Percentiles rank a stretch among this genome's conserved stretches.
Evolutionary conservation across 2,888 invertebrate species (phyloP).

Genomic region (Epinotia ramella): DNA sequence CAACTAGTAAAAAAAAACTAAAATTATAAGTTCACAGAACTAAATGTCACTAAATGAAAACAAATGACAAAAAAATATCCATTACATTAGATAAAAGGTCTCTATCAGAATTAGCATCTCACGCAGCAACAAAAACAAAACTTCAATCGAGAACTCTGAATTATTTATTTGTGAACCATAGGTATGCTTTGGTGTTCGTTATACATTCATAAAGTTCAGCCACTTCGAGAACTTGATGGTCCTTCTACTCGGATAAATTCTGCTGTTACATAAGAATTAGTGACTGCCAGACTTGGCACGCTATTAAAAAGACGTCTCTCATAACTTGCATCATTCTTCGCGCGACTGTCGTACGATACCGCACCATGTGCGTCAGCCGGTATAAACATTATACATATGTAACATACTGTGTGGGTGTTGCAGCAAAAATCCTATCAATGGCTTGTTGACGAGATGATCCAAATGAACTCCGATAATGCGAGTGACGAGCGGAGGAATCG

Average conservation of each 20-base stretch:
- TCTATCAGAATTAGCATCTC: neutral
- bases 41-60: too few relatives aligned
- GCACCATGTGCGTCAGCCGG: conserved; percentile 40
- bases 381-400: conserved; percentile 39
- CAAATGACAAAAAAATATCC: too few relatives aligned
- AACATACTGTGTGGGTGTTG: conserved; percentile 30
- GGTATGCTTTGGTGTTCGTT: too few relatives aligned
- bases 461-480: conserved; percentile 23
- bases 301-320: conserved; percentile 15
- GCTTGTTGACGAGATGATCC: conserved; percentile 41
- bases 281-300: neutral
- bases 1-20: too few relatives aligned
- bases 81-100: too few relatives aligned
- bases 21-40: too few relatives aligned
- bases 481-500: conserved; percentile 3
- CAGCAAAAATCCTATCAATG: conserved; percentile 38
- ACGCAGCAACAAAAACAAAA: neutral
- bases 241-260: conserved; percentile 3
- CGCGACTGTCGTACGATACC: conserved; percentile 38
- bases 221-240: neutral
- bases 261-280: neutral
- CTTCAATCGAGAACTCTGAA: neutral
- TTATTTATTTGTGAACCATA: too few relatives aligned
- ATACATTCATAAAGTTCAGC: too few relatives aligned
- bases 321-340: conserved; percentile 26